Conservation (phyloP, 2,113 vertebrate species). For the Sprattus sprattus region DNA sequence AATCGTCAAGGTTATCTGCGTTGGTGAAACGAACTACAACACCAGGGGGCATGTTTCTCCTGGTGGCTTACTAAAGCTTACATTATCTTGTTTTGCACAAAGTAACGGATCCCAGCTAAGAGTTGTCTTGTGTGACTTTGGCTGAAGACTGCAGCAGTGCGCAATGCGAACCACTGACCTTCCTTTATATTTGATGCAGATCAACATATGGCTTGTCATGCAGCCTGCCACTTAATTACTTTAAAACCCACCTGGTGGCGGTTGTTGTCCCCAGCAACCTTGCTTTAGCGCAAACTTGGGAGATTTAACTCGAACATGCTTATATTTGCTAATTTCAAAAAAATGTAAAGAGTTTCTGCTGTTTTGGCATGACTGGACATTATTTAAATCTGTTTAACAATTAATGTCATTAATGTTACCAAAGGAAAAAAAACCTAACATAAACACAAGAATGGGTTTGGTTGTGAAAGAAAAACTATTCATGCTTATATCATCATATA, state of each 20-base stretch:
- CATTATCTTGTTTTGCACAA: not conserved
- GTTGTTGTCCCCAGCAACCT: not conserved
- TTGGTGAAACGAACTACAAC: conserved; percentile 2
- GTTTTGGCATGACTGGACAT: no score
- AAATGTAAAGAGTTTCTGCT: no score
- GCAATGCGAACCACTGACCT: not conserved
- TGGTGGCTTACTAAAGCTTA: not conserved
- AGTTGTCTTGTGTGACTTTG: not conserved
- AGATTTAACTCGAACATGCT: not conserved
- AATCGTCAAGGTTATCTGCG: conserved; percentile 21
- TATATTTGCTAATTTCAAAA: no score
- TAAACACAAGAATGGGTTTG: no score
- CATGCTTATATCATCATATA: not conserved
- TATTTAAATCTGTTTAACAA: no score
- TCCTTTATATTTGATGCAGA: not conserved
- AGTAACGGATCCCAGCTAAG: not conserved
- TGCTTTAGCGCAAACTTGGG: not conserved
- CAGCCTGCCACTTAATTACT: not conserved
- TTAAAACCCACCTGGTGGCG: not conserved
- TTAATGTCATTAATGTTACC: no score
- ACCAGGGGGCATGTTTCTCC: conserved; percentile 33
- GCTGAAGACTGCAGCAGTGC: not conserved
- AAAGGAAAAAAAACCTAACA: no score
- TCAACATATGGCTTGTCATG: not conserved
- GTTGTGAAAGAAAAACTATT: not conserved